Evolutionary conservation across 2,797 vertebrate genomes (phyloP), one percentile per base, ranked within the genome.

Genomic region (Galagoides demidoff): DNA sequence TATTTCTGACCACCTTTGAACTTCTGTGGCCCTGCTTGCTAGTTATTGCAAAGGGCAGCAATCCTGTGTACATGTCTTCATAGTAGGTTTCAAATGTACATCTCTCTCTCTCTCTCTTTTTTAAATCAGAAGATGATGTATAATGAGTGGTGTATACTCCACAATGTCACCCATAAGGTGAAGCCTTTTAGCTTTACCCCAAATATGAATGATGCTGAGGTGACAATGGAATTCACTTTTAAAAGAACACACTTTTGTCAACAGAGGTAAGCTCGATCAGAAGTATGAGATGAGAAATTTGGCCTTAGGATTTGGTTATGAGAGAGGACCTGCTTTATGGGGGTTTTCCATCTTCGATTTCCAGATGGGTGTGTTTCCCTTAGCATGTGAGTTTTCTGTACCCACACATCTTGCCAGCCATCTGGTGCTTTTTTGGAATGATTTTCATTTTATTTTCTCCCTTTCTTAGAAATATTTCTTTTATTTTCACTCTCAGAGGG

Each of bases 391-490:
- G 11, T 64, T 43, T 90, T 77, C 82, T 11, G 74, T 81, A 81
- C 90, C 57, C 96, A 97, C 73, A 59, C 76, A 83, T 68, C 88
- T 37, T 39, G 73, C 68, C 34, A 81, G 20, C 79, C 90, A 83
- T 57, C n/a, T 97, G 97, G 92, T 76, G 34, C 11, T 96, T 76
- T 92, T 96, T 83, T 31, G 84, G 57, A 97, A 92, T 37, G 25
- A 96, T 52, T 96, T 96, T 91, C 87, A 93, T 96, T 94, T 94
- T n/a, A 92, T 97, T 95, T 96, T 78, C 64, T 82, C 45, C 86
- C 70, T 96, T 70, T 78, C 86, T 90, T 63, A 79, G 63, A 96
- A 94, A 45, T 66, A 89, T 74, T 95, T 89, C 79, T 96, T 89
- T 83, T 64, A 71, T 94, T 90, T 94, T 79, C 16, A 92, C 70